Conservation (phyloP, 2,113 vertebrate species). For the Grallaria varia region DNA sequence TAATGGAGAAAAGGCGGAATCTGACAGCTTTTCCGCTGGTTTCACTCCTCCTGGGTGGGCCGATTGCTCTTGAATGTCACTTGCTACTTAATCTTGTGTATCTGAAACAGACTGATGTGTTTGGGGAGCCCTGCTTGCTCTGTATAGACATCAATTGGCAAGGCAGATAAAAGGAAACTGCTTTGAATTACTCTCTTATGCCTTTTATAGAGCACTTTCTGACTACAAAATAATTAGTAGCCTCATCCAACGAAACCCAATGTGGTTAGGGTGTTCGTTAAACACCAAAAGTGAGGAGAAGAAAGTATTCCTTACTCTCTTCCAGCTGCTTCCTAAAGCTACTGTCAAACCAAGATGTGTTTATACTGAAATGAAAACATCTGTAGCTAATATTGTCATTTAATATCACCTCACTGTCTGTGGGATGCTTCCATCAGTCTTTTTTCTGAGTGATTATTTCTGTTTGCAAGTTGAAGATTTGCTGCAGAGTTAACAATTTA, state of each 20-base stretch:
- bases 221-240: slow-evolving; percentile 78
- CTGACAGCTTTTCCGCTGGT: slow-evolving; percentile 95
- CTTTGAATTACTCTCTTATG: slow-evolving; percentile 77
- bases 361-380: slow-evolving; percentile 44
- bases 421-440: background rate
- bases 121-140: slow-evolving; percentile 79
- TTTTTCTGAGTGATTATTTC: background rate
- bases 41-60: slow-evolving; percentile 96
- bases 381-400: slow-evolving; percentile 32
- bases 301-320: slow-evolving; percentile 21
- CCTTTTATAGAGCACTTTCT: slow-evolving; percentile 77
- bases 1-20: slow-evolving; percentile 93
- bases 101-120: slow-evolving; percentile 91
- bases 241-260: slow-evolving; percentile 51
- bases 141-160: slow-evolving; percentile 84
- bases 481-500: background rate
- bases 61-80: slow-evolving; percentile 98
- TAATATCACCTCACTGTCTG: slow-evolving; percentile 24
- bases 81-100: slow-evolving; percentile 99
- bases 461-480: slow-evolving; percentile 14
- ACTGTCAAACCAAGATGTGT: background rate
- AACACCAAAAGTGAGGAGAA: slow-evolving; percentile 5
- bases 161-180: slow-evolving; percentile 80
- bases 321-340: slow-evolving; percentile 33
- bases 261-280: slow-evolving; percentile 13